A percentile compares a stretch with the other conserved stretches of the same genome.
These are phyloP conservation scores for Bubo blakistoni DNA, from an alignment of 2,113 vertebrate species.

Conservation along the genomic window DNA sequence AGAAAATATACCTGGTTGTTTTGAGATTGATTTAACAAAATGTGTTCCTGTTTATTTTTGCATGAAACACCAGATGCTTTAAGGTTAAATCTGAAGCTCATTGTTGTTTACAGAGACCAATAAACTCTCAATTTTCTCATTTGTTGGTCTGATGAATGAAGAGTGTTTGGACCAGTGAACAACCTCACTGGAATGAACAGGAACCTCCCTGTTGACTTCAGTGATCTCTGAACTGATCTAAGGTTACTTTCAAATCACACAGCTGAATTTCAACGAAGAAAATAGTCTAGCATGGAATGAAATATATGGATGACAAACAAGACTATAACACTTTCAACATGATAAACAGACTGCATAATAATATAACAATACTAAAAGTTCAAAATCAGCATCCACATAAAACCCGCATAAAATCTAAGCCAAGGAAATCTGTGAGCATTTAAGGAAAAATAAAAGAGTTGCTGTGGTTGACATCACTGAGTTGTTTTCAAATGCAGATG, in stretches of 20 bases:
- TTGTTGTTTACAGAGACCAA: not conserved
- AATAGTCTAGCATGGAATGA: not conserved
- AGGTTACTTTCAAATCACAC: not conserved
- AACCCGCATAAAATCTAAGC: not conserved
- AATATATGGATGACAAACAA: not conserved
- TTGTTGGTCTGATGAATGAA: not conserved
- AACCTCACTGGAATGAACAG: not conserved
- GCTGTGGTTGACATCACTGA: not conserved
- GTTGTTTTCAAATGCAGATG: not conserved
- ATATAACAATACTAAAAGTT: not conserved
- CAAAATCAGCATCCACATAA: not conserved
- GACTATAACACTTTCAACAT: not conserved
- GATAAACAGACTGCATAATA: not conserved
- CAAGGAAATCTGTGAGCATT: not conserved
- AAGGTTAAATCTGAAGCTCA: not conserved
- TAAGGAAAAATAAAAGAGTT: not conserved
- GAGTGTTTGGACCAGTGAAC: not conserved
- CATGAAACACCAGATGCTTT: not conserved
- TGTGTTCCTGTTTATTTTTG: not conserved
- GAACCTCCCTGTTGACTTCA: not conserved
- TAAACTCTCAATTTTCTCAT: not conserved
- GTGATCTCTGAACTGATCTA: not conserved
- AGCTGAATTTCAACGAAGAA: not conserved
- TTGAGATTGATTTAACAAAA: not conserved
- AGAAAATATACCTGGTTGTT: not conserved